phyloP scores from a whole-genome alignment of 2,113 vertebrate genomes.

The Nicator chloris region DNA sequence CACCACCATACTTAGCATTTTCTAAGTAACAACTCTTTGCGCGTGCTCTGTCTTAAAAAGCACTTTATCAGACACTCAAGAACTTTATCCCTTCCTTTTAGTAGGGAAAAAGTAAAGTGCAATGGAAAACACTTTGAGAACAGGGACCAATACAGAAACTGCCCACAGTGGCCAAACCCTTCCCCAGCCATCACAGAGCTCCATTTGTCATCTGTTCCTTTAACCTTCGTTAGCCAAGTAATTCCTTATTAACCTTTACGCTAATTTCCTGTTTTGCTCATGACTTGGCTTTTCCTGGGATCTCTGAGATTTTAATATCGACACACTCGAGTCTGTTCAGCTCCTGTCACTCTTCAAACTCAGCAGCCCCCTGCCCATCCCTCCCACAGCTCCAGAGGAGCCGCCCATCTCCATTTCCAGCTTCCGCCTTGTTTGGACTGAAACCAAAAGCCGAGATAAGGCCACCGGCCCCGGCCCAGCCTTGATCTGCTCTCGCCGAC shows the following conservation, averaged over 20 bases:
- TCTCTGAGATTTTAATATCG: background rate
- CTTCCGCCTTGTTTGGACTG: background rate
- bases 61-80: background rate
- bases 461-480: background rate
- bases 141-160: background rate
- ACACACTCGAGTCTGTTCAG: background rate
- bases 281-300: background rate
- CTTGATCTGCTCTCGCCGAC: background rate
- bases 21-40: background rate
- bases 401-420: background rate
- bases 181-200: background rate
- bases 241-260: background rate
- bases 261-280: background rate
- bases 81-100: background rate
- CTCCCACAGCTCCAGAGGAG: background rate
- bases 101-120: background rate
- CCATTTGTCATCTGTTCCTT: fast-evolving
- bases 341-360: background rate
- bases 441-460: background rate
- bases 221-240: no score
- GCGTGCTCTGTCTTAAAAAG: background rate
- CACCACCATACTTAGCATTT: background rate
- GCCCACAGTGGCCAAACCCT: background rate
- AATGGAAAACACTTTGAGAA: background rate
- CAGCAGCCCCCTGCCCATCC: background rate